These are phyloP conservation scores for Lasioglossum zephyrum DNA, from an alignment of 2,888 invertebrate species.

Conservation along the genomic window DNA sequence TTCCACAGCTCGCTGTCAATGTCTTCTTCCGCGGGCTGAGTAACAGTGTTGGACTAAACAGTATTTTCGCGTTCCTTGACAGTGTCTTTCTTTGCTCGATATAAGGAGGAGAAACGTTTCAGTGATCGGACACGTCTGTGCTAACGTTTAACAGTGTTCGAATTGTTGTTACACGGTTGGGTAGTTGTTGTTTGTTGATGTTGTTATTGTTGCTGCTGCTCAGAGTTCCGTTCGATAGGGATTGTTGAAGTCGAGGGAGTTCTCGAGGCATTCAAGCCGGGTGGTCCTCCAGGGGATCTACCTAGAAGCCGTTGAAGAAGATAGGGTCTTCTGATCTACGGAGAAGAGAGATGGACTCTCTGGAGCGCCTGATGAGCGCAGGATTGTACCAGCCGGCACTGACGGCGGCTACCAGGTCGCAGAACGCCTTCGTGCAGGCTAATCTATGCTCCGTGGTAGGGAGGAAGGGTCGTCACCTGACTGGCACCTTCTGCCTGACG, in stretches of 20 bases:
- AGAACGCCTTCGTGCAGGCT: constrained; percentile 88
- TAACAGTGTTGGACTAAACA: neutral
- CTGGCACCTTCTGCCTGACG: constrained; percentile 94
- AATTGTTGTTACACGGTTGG: neutral
- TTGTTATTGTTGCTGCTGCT: neutral
- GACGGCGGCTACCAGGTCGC: constrained; percentile 86
- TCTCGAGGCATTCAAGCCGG: neutral
- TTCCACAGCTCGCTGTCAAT: neutral
- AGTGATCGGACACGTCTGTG: neutral
- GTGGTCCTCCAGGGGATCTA: neutral
- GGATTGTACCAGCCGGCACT: constrained; percentile 89
- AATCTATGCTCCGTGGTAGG: constrained; percentile 89
- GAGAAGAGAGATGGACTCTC: constrained; percentile 89
- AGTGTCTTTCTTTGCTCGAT: neutral
- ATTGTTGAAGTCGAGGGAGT: neutral
- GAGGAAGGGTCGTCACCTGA: constrained; percentile 92
- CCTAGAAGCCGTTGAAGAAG: neutral
- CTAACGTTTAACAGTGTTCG: neutral
- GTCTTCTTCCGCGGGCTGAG: neutral
- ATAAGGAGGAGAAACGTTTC: neutral
- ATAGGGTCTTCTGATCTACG: constrained; percentile 12
- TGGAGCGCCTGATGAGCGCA: constrained; percentile 92
- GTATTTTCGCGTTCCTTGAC: neutral
- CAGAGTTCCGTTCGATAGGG: neutral
- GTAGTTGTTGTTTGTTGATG: neutral